Evolutionary conservation across 2,888 invertebrate genomes (phyloP).

Genomic region (Camponotus fellah): DNA sequence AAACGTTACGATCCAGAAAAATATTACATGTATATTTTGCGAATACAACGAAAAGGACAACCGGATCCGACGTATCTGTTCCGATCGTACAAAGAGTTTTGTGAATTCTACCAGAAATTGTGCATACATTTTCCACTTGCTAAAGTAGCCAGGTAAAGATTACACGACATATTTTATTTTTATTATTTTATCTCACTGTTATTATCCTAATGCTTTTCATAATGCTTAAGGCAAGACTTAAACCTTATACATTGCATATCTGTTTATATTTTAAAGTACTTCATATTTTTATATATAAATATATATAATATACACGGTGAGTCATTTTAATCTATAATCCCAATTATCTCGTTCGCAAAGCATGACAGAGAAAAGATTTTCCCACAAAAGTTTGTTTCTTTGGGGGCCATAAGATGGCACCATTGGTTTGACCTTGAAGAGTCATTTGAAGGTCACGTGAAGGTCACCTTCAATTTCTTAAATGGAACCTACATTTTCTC

Average conservation of each 20-base stretch:
- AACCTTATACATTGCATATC: not conserved
- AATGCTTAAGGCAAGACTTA: not conserved
- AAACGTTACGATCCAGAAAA: conserved; percentile 99
- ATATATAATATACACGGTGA: too few relatives aligned
- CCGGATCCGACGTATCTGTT: conserved; percentile 96
- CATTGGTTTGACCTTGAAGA: too few relatives aligned
- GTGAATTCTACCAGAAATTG: conserved; percentile 98
- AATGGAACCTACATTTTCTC: too few relatives aligned
- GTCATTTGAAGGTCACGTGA: too few relatives aligned
- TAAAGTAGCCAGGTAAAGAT: conserved; percentile 93
- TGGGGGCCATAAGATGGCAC: too few relatives aligned
- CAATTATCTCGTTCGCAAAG: too few relatives aligned
- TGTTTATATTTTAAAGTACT: conserved; percentile 12
- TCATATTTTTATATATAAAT: not conserved
- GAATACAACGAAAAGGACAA: conserved; percentile 94
- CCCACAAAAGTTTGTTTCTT: too few relatives aligned
- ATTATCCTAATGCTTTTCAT: not conserved
- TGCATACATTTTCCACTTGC: conserved; percentile 96
- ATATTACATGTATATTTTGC: conserved; percentile 97
- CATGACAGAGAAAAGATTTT: too few relatives aligned
- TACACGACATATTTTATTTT: conserved; percentile 35
- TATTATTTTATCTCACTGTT: not conserved
- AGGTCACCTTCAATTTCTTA: too few relatives aligned
- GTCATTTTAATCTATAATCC: too few relatives aligned
- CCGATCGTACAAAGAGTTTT: conserved; percentile 98